phyloP scores from a whole-genome alignment of 2,888 invertebrate genomes.

The Venusia cambrica region DNA sequence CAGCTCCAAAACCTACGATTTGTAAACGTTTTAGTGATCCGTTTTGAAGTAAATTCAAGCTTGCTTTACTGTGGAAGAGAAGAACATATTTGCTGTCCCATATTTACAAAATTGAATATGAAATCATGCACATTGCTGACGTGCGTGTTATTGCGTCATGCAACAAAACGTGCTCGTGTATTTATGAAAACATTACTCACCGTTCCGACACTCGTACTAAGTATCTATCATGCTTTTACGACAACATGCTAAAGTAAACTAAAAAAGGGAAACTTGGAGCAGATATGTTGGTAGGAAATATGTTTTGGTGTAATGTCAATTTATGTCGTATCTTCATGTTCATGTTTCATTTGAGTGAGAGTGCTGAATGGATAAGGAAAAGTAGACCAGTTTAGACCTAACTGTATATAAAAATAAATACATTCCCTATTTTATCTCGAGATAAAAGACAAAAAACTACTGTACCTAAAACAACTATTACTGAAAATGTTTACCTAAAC shows the following conservation, averaged over 20 bases:
- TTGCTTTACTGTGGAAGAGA: conserved; percentile 6
- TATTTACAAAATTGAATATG: conserved; percentile 72
- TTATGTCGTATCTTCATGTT: conserved; percentile 52
- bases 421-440: conserved; percentile 57
- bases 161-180: conserved; percentile 62
- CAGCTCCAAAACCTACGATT: conserved; percentile 87
- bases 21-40: conserved; percentile 14
- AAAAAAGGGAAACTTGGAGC: conserved; percentile 37
- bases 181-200: conserved; percentile 48
- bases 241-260: conserved; percentile 38
- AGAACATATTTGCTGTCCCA: conserved; percentile 65
- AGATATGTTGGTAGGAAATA: conserved; percentile 40
- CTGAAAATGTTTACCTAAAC: conserved; percentile 70
- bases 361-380: conserved; percentile 47
- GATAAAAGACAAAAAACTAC: conserved; percentile 41
- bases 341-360: conserved; percentile 58
- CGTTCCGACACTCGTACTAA: conserved; percentile 30
- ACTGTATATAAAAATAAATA: conserved; percentile 37
- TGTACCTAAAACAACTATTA: conserved; percentile 48
- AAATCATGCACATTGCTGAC: conserved; percentile 52
- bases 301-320: conserved; percentile 27
- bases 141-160: conserved; percentile 55
- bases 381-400: conserved; percentile 43
- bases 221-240: conserved; percentile 34
- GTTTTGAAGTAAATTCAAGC: conserved; percentile 1